These are phyloP conservation scores for Macquaria ambigua DNA, from an alignment of 2,113 vertebrate genomes.

Conservation along the genomic window DNA sequence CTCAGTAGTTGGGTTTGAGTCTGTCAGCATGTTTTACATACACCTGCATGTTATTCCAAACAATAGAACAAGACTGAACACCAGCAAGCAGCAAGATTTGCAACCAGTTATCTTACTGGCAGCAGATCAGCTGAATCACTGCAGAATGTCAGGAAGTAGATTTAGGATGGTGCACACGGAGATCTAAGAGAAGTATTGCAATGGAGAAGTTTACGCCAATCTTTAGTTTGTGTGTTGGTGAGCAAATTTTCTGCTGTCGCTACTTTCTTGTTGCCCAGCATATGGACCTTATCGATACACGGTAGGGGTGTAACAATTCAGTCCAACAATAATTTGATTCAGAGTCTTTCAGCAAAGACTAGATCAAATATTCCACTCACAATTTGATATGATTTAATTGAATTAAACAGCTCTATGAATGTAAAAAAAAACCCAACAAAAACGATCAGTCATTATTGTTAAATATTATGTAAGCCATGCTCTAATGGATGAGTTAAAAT, in stretches of 20 bases:
- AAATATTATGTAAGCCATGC: not conserved
- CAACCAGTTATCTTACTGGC: conserved; percentile 18
- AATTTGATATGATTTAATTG: not conserved
- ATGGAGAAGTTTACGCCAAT: not conserved
- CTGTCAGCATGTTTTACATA: conserved; percentile 45
- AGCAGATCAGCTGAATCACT: conserved; percentile 23
- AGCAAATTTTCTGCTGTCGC: not conserved
- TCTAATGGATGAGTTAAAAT: not conserved
- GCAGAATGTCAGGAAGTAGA: conserved; percentile 8
- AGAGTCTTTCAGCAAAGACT: not conserved
- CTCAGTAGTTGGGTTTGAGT: not conserved
- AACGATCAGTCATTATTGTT: not conserved
- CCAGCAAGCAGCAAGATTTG: conserved; percentile 23
- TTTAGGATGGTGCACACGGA: not conserved
- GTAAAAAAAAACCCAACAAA: not conserved
- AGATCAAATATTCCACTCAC: not conserved
- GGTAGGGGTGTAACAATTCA: not conserved
- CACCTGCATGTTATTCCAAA: conserved; percentile 54
- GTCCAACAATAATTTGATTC: not conserved
- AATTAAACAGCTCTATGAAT: not conserved
- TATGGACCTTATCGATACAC: not conserved
- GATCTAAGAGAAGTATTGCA: conserved; percentile 1
- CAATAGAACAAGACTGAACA: conserved; percentile 21
- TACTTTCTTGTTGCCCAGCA: not conserved
- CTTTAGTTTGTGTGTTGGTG: not conserved